These are phyloP conservation scores for Gallinago solitaria DNA, from an alignment of 2,797 vertebrate species.

Conservation along the genomic window DNA sequence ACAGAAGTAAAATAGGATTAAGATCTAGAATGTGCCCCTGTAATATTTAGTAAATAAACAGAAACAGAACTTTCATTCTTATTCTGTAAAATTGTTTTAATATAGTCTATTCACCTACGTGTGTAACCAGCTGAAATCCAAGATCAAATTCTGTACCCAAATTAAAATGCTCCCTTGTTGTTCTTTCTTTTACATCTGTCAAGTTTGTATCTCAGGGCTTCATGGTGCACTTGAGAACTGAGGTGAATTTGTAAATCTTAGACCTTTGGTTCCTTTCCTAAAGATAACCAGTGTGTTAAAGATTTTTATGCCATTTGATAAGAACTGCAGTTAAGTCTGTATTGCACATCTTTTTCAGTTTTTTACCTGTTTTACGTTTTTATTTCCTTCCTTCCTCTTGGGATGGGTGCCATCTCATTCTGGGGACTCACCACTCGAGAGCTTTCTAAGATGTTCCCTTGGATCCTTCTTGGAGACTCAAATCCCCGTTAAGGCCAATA, in stretches of 20 bases:
- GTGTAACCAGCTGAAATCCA: background rate
- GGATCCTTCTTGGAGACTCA: background rate
- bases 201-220: background rate
- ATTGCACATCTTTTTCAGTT: background rate
- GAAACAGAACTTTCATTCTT: background rate
- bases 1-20: background rate
- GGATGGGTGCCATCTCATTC: background rate
- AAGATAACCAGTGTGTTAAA: background rate
- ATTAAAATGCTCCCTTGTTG: background rate
- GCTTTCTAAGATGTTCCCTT: background rate
- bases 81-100: background rate
- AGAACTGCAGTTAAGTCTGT: background rate
- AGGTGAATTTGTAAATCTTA: background rate
- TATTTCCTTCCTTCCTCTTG: background rate
- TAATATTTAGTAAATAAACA: background rate
- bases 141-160: background rate
- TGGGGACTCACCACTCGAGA: background rate
- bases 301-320: background rate
- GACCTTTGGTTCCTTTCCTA: background rate
- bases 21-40: background rate
- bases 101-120: rapidly evolving
- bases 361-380: background rate
- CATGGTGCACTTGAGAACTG: background rate
- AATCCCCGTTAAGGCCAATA: background rate
- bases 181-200: background rate